Evolutionary conservation across 1,140 invertebrate genomes (phyloP).

Genomic region (Ganaspis sp.): DNA sequence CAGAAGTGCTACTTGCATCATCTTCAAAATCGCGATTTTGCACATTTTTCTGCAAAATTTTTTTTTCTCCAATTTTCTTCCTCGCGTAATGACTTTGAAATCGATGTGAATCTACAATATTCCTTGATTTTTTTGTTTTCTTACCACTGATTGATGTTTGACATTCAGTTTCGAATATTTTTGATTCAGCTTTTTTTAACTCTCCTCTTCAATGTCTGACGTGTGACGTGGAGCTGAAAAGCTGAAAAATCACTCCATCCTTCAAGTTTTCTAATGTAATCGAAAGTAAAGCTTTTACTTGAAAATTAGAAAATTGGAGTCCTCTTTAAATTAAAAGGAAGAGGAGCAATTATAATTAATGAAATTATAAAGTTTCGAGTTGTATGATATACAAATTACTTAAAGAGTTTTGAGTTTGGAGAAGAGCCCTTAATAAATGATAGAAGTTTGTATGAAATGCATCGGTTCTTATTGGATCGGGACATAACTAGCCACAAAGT

Average conservation of each 20-base stretch:
- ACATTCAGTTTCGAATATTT: constrained; percentile 19
- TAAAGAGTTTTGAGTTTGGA: not conserved
- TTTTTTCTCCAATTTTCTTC: constrained; percentile 31
- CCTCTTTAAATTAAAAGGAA: not conserved
- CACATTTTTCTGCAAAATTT: not conserved
- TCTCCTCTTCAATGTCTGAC: constrained; percentile 29
- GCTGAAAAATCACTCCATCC: too few relatives aligned
- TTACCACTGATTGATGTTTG: not conserved
- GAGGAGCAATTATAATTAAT: not conserved
- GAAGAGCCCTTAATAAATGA: constrained; percentile 11
- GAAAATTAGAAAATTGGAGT: too few relatives aligned
- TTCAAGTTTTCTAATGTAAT: too few relatives aligned
- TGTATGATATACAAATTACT: not conserved
- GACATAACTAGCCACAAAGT: constrained; percentile 1
- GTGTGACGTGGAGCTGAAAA: too few relatives aligned
- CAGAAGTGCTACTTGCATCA: not conserved
- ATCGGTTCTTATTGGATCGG: not conserved
- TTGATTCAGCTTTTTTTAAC: not conserved
- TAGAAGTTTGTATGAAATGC: not conserved
- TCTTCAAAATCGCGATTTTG: too few relatives aligned
- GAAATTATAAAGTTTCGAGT: not conserved
- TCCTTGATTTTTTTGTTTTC: constrained; percentile 11
- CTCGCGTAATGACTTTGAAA: not conserved
- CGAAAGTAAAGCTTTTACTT: too few relatives aligned
- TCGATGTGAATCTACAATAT: not conserved